Evolutionary conservation across 2,797 vertebrate genomes (phyloP), one percentile per base, ranked within the genome.

Genomic region (Cirrhinus mrigala): DNA sequence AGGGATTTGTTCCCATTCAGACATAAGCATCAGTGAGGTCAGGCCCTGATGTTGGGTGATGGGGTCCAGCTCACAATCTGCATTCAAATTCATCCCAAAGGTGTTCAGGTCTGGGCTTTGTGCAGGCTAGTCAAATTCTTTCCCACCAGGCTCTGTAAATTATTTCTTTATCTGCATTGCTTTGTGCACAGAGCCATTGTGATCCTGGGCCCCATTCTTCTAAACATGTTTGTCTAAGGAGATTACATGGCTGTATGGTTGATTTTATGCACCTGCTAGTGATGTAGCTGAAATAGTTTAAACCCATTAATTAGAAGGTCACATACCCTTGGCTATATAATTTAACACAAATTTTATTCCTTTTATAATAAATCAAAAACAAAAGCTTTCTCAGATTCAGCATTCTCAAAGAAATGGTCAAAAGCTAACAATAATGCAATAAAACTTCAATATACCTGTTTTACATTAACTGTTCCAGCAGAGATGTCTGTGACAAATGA

Each of bases 391-490:
- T 48, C 60, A 27, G 9, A 33, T 48, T 14, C 1, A 58, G 24
- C 16, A 12, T 64, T 80, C n/a, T n/a, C 44, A 62, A 78, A 44
- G 76, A 46, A 62, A 64, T 18, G n/a, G 5, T n/a, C 33, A 78
- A 24, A 64, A 18, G n/a, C 37, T 16, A 66, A 29, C n/a, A 48
- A 60, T 40, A 24, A 46, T 20, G 14, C 11, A 37, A 46, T 46
- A 11, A 37, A 16, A 27, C 20, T 37, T 52, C 14, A 46, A 27
- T 11, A 20, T 33, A 22, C 16, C 50, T 48, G 54, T 82, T 83
- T 85, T 79, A 50, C 70, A 85, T 85, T 86, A 90, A 73, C 81
- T 74, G 85, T 75, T 88, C 73, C 77, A 81, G 79, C 48, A 74
- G 54, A 86, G 69, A 50, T 76, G 79, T 82, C 81, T 70, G 60